These are phyloP conservation scores for Maconellicoccus hirsutus DNA, from an alignment of 1,140 invertebrate genomes.

Conservation along the genomic window DNA sequence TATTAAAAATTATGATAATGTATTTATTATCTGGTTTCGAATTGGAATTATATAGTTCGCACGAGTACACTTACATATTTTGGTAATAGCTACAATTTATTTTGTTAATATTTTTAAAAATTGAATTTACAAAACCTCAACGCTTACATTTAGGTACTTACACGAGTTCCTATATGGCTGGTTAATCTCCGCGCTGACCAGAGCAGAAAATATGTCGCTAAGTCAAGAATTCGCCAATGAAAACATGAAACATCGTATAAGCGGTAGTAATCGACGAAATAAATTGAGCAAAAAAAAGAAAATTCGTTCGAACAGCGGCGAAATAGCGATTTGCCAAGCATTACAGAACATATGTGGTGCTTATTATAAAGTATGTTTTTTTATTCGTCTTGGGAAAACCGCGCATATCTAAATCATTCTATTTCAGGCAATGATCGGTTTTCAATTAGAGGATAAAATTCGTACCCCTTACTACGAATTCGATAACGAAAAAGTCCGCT, in stretches of 20 bases:
- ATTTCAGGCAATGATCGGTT: slow-evolving; percentile 55
- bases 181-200: slow-evolving; percentile 76
- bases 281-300: slow-evolving; percentile 54
- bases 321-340: slow-evolving; percentile 77
- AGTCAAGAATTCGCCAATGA: slow-evolving; percentile 54
- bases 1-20: slow-evolving; percentile 89
- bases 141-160: slow-evolving; percentile 54
- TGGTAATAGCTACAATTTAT: slow-evolving; percentile 54
- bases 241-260: slow-evolving; percentile 28
- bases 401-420: background rate
- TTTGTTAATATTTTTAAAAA: background rate
- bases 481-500: slow-evolving; percentile 85
- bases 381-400: background rate
- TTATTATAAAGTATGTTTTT: slow-evolving; percentile 68
- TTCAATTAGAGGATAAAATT: slow-evolving; percentile 55
- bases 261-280: slow-evolving; percentile 39
- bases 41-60: slow-evolving; percentile 87
- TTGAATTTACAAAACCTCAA: no score
- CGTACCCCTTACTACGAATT: slow-evolving; percentile 65
- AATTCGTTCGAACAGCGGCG: slow-evolving; percentile 61
- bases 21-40: slow-evolving; percentile 91
- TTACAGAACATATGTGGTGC: slow-evolving; percentile 88
- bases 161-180: slow-evolving; percentile 92
- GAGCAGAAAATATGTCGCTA: slow-evolving; percentile 71
- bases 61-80: slow-evolving; percentile 92